Evolutionary conservation across 2,888 invertebrate genomes (phyloP).

Genomic region (Nymphalis polychloros): DNA sequence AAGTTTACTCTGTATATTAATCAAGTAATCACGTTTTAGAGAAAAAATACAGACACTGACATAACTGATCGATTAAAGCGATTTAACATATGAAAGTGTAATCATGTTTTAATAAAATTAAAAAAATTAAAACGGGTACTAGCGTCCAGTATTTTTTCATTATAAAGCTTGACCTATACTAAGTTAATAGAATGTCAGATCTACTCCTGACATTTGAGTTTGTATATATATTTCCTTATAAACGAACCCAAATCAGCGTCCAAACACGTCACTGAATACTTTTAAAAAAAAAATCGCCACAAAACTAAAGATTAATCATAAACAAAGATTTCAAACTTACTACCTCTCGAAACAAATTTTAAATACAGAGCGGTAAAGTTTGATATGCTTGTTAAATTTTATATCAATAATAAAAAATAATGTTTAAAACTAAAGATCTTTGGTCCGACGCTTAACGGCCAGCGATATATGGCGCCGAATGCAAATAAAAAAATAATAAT

Average conservation of each 20-base stretch:
- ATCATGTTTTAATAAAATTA: no score
- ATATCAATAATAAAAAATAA: neutral
- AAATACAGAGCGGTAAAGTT: neutral
- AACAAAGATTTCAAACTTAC: constrained; percentile 1
- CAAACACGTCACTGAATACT: neutral
- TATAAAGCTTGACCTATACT: no score
- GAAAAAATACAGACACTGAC: no score
- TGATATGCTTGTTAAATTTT: neutral
- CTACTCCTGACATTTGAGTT: no score
- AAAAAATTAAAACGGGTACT: no score
- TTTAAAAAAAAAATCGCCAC: constrained; percentile 3
- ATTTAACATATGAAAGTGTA: no score
- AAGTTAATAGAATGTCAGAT: no score
- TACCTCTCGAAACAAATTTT: neutral
- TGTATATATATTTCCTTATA: no score
- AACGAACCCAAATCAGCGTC: neutral
- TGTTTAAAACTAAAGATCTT: constrained; percentile 41
- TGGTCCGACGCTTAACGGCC: constrained; percentile 40
- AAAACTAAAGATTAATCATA: constrained; percentile 2
- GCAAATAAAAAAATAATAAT: constrained; percentile 11
- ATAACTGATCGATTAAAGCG: no score
- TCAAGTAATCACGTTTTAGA: no score
- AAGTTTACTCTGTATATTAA: no score
- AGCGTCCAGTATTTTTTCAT: no score
- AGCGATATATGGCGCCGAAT: constrained; percentile 27